A percentile compares a stretch with the other conserved stretches of the same genome.
These are phyloP conservation scores for Melipona bicolor DNA, from an alignment of 2,888 invertebrate species.

Conservation along the genomic window DNA sequence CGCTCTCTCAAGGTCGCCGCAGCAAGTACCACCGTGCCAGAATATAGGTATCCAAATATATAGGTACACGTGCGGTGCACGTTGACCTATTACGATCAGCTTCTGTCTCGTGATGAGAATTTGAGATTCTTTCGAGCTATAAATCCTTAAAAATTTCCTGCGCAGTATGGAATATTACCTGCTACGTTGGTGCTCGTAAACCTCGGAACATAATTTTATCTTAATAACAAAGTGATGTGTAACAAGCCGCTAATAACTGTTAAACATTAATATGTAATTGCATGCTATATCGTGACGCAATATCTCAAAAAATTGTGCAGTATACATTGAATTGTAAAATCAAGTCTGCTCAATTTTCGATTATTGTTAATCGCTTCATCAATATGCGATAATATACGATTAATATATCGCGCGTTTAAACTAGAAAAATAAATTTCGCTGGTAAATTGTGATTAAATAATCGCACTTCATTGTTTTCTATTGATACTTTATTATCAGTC, in stretches of 20 bases:
- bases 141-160: neutral
- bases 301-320: neutral
- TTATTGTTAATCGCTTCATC: neutral
- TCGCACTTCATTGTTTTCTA: neutral
- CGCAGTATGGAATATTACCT: neutral
- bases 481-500: neutral
- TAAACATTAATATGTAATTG: neutral
- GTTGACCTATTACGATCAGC: neutral
- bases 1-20: slow-evolving; percentile 42
- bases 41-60: neutral
- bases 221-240: neutral
- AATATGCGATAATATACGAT: too few species aligned
- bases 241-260: neutral
- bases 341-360: neutral
- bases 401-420: neutral
- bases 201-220: neutral
- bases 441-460: neutral
- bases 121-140: neutral
- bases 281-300: neutral
- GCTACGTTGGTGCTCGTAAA: neutral
- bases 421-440: neutral
- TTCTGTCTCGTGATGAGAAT: slow-evolving; percentile 5
- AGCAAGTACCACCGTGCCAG: slow-evolving; percentile 10
- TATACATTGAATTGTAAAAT: neutral
- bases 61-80: slow-evolving; percentile 31